phyloP scores from a whole-genome alignment of 37 sponge, comb jelly and placozoan species.

The Haliclona indistincta region DNA sequence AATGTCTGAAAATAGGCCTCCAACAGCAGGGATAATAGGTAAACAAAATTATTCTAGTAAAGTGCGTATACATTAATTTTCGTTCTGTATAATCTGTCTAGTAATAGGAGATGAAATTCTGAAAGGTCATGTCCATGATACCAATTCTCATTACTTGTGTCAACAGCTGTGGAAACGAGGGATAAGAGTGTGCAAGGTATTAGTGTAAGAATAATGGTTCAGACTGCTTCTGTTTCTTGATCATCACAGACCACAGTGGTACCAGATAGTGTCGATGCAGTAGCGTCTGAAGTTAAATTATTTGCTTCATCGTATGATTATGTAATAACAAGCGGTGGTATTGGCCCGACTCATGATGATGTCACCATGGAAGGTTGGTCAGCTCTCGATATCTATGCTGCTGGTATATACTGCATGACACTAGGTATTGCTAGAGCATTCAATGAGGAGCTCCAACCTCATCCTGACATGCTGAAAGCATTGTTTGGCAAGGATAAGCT shows the following conservation, averaged over 20 bases:
- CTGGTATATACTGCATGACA: background rate
- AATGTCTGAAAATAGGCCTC: too few species aligned
- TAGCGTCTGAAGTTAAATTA: conserved; percentile 56
- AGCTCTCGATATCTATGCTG: background rate
- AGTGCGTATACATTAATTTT: background rate
- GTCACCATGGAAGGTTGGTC: conserved; percentile 82
- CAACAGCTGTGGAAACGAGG: conserved; percentile 76
- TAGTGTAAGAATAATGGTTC: background rate
- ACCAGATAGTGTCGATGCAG: conserved; percentile 53
- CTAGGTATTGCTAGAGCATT: conserved; percentile 71
- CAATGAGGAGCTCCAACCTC: conserved; percentile 42
- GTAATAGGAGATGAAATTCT: conserved; percentile 92
- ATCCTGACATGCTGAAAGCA: conserved; percentile 24
- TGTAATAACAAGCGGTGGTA: conserved; percentile 83
- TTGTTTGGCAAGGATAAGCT: conserved; percentile 7
- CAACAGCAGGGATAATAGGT: conserved; percentile 72
- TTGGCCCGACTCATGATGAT: conserved; percentile 93
- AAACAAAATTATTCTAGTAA: conserved; percentile 1
- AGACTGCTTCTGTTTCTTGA: background rate
- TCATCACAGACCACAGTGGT: conserved; percentile 52
- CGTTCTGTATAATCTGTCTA: conserved; percentile 12
- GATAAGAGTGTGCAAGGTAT: conserved; percentile 58
- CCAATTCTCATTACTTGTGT: conserved; percentile 76
- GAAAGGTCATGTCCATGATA: conserved; percentile 81
- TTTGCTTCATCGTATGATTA: conserved; percentile 43